Percentiles rank a stretch among this genome's conserved stretches.
These are phyloP conservation scores for Acrossocheilus fasciatus DNA, from an alignment of 2,797 vertebrate genomes.

Conservation along the genomic window DNA sequence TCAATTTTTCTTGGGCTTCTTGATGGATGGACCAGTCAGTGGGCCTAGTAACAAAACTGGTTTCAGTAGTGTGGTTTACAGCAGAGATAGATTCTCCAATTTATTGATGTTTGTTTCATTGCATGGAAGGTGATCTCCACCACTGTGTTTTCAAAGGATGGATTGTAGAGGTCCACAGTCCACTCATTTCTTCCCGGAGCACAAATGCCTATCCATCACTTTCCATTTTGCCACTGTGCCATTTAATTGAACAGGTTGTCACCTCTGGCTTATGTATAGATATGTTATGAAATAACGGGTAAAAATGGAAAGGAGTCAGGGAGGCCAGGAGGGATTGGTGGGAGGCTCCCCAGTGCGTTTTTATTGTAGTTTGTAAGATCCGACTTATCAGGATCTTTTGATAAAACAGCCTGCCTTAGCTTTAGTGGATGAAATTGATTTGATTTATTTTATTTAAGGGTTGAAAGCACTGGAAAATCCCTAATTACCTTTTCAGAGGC, in stretches of 20 bases:
- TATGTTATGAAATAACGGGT: constrained; percentile 65
- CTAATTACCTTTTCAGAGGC: neutral
- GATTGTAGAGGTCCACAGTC: constrained; percentile 57
- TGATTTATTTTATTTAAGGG: neutral
- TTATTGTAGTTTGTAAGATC: constrained; percentile 49
- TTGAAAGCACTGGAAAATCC: neutral
- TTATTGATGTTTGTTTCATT: constrained; percentile 44
- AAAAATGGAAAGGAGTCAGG: constrained; percentile 62
- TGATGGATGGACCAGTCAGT: constrained; percentile 75
- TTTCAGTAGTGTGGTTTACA: constrained; percentile 61
- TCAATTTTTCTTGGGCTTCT: constrained; percentile 69
- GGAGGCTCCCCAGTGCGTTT: constrained; percentile 34
- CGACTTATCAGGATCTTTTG: constrained; percentile 56
- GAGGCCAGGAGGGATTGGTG: constrained; percentile 44
- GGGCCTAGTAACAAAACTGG: constrained; percentile 67
- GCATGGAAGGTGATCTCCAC: constrained; percentile 60
- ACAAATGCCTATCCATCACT: constrained; percentile 69
- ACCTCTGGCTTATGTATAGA: constrained; percentile 70
- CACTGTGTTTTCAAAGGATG: constrained; percentile 73
- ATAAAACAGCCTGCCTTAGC: neutral
- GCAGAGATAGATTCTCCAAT: constrained; percentile 62
- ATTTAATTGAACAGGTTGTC: constrained; percentile 73
- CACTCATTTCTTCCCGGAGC: constrained; percentile 59
- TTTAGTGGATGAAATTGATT: neutral
- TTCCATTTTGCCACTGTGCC: constrained; percentile 66